Evolutionary conservation across 2,888 invertebrate genomes (phyloP), one percentile per base, ranked within the genome.

Genomic region (Coenonympha glycerion): DNA sequence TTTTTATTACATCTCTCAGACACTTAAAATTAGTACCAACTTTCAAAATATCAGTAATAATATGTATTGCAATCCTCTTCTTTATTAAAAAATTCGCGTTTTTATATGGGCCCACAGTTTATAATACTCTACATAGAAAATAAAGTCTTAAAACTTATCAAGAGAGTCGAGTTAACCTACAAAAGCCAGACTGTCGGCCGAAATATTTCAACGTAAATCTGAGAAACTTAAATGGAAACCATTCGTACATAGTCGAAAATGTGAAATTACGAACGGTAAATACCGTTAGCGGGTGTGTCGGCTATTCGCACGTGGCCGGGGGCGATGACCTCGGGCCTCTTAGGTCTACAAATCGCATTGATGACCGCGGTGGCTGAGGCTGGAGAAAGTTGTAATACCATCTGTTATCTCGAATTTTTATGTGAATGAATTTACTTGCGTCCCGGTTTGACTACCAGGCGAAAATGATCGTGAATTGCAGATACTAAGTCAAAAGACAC

Each of bases 251-350:
- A 52, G 56, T 52, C 55, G 57, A 57, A 59, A 61, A 58, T 59
- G 57, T 57, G 57, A 55, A 58, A 54, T 57, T 61, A 73, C 68
- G 64, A 68, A 62, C 67, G 66, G 61, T 61, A 59, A 64, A 67
- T 73, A 68, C 79, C 79, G 79, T 79, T 80, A 76, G 49, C 62
- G 71, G 76, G 76, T 69, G 76, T 66, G 77, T 64, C 68, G 60
- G 61, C 66, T 66, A 70, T 73, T 76, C 65, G 77, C 74, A 75
- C 75, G 74, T 77, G 75, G 66, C 60, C 57, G 63, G 66, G 76
- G 71, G 53, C 75, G 77, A 73, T 68, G 77, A 76, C 76, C 79
- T 62, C 68, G 58, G 66, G 65, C 68, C 66, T 66, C 64, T 68
- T 66, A 56, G 57, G 56, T 62, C 53, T 53, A 57, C 47, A 49